phyloP scores from a whole-genome alignment of 2,888 invertebrate genomes.

The Xestobium rufovillosum region DNA sequence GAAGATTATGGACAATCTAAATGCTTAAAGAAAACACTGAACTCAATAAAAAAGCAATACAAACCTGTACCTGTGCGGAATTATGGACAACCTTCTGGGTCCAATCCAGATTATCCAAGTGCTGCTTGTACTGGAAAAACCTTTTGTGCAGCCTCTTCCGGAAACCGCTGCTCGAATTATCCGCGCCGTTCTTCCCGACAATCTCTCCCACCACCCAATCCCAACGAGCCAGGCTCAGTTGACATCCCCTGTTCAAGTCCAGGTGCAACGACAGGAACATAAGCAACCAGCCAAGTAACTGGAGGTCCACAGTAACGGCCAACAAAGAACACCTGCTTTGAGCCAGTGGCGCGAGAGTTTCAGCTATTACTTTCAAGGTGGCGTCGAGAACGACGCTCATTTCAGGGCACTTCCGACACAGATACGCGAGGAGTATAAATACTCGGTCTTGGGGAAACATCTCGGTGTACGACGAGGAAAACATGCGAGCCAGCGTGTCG shows the following conservation, averaged over 20 bases:
- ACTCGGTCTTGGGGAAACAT: constrained; percentile 84
- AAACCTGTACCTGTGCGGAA: constrained; percentile 42
- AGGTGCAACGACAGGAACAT: constrained; percentile 69
- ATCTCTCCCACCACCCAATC: constrained; percentile 82
- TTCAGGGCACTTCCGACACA: constrained; percentile 71
- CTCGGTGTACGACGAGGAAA: constrained; percentile 68
- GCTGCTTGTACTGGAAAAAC: constrained; percentile 59
- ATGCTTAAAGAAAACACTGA: no score
- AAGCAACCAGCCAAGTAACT: constrained; percentile 66
- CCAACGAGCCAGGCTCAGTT: constrained; percentile 61
- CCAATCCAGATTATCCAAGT: constrained; percentile 61
- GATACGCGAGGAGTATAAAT: constrained; percentile 77
- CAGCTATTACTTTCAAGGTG: constrained; percentile 53
- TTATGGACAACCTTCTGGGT: constrained; percentile 55
- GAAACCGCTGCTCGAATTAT: constrained; percentile 40
- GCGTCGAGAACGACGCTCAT: constrained; percentile 58
- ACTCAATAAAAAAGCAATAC: no score
- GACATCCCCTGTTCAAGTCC: constrained; percentile 43
- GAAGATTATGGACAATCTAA: no score
- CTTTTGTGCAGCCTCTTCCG: constrained; percentile 66
- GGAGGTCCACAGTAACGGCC: constrained; percentile 55
- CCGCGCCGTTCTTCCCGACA: constrained; percentile 48
- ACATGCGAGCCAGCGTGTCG: constrained; percentile 69
- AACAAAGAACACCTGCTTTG: constrained; percentile 42
- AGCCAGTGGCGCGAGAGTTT: constrained; percentile 48